Evolutionary conservation across 2,888 invertebrate genomes (phyloP), one percentile per base, ranked within the genome.

Genomic region (Temnothorax rugatulus): DNA sequence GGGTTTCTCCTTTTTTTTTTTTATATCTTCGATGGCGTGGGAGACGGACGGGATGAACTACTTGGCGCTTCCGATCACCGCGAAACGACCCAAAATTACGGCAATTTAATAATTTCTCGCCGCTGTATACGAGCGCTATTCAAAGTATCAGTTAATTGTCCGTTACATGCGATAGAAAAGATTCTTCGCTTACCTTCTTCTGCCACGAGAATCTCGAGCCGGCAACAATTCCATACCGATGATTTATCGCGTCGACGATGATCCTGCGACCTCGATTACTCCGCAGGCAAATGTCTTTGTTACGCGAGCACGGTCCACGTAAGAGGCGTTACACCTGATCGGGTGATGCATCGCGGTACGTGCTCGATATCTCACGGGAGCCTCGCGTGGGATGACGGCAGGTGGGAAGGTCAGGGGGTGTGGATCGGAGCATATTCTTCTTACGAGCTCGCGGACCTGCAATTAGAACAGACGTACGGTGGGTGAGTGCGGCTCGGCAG

Each of bases 391-490:
- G 87, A 66, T 47, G 88, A 83, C 73, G 83, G 84, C 86, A 88
- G 90, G 84, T 90, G 90, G 87, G 85, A 88, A 83, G 89, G 87
- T 84, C 85, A 63, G 83, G 83, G 84, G 89, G 90, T 88, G 87
- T 87, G 86, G 87, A 90, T 87, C 84, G 79, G 87, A 85, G 88
- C 87, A 91, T 90, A 90, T 90, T 91, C 88, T 88, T 90, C 89
- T 90, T 91, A 77, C 89, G 88, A 88, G 87, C 86, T 84, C 89
- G 86, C 90, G 90, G 92, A 90, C 92, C 92, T 91, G 92, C 91
- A 93, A 93, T 93, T 93, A 93, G 93, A 88, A 93, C 92, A 92
- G 90, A 93, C 93, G 91, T 91, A 91, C 91, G 92, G 93, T 93
- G 93, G 93, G 92, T 93, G 93, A 93, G 92, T 92, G 91, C 92